These are phyloP conservation scores for Pectinophora gossypiella DNA, from an alignment of 1,140 invertebrate species.

Conservation along the genomic window DNA sequence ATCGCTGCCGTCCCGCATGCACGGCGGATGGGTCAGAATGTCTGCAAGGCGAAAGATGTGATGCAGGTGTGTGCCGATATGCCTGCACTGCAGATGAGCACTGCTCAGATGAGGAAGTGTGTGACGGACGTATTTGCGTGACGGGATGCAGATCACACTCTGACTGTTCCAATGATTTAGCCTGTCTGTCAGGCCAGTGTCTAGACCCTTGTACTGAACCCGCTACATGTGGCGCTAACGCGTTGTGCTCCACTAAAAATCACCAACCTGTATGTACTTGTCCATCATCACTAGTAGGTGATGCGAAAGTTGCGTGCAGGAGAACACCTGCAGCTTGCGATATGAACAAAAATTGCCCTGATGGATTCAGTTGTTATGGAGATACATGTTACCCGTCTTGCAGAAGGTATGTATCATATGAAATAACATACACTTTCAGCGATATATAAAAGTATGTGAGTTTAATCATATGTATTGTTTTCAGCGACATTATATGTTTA, in stretches of 20 bases:
- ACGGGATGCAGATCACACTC: constrained; percentile 88
- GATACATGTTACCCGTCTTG: constrained; percentile 85
- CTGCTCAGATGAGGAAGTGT: constrained; percentile 89
- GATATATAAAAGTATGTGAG: not conserved
- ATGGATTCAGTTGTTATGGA: constrained; percentile 83
- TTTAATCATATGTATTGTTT: constrained; percentile 42
- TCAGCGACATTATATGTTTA: constrained; percentile 86
- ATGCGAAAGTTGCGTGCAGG: constrained; percentile 84
- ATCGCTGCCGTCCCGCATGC: constrained; percentile 85
- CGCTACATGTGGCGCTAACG: constrained; percentile 90
- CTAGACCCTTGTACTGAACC: constrained; percentile 83
- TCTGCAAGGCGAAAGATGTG: constrained; percentile 87
- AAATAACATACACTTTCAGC: not conserved
- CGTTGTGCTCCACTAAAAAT: constrained; percentile 80
- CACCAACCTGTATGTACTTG: constrained; percentile 87
- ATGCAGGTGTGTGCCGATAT: constrained; percentile 82
- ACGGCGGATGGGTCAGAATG: constrained; percentile 84
- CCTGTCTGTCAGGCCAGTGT: constrained; percentile 87
- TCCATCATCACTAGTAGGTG: constrained; percentile 82
- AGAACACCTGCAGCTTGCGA: constrained; percentile 80
- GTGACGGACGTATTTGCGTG: constrained; percentile 85
- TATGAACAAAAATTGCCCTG: constrained; percentile 79
- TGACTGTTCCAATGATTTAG: constrained; percentile 81
- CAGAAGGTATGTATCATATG: constrained; percentile 75
- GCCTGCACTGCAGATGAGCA: constrained; percentile 85